Percentiles rank a stretch among this genome's conserved stretches.
Conservation (phyloP, 2,888 invertebrate genomes). For the Ceramica pisi region DNA sequence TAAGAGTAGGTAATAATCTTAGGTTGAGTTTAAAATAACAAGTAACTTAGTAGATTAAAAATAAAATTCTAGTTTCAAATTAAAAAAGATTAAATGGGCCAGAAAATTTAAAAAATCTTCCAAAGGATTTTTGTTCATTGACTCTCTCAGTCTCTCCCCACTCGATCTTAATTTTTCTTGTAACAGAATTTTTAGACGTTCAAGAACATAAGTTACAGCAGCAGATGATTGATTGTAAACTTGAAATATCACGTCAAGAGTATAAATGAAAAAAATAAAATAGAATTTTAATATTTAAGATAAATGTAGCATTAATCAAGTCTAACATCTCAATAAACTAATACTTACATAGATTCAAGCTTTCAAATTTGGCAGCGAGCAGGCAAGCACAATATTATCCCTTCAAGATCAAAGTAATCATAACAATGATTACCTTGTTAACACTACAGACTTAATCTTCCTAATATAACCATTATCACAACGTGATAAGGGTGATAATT, state of each 20-base stretch:
- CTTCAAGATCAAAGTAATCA: slow-evolving; percentile 33
- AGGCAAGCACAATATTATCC: slow-evolving; percentile 41
- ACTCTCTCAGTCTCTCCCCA: background rate
- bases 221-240: slow-evolving; percentile 31
- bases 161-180: slow-evolving; percentile 43
- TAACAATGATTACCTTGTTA: slow-evolving; percentile 51
- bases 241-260: slow-evolving; percentile 5
- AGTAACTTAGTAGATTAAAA: background rate
- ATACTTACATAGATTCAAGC: slow-evolving; percentile 36
- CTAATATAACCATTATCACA: slow-evolving; percentile 50
- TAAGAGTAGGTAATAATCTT: background rate
- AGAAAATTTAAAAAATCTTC: background rate
- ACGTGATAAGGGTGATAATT: slow-evolving; percentile 47
- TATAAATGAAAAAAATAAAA: background rate
- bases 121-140: slow-evolving; percentile 5
- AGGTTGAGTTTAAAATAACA: background rate
- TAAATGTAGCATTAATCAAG: slow-evolving; percentile 5
- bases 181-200: slow-evolving; percentile 30
- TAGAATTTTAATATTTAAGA: background rate
- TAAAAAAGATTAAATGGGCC: background rate
- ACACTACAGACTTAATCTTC: slow-evolving; percentile 27
- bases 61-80: background rate
- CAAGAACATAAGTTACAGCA: slow-evolving; percentile 24
- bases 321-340: background rate
- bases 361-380: slow-evolving; percentile 27